Base-by-base conservation (phyloP, 2,797 vertebrate species). In the Cuculus canorus region DNA sequence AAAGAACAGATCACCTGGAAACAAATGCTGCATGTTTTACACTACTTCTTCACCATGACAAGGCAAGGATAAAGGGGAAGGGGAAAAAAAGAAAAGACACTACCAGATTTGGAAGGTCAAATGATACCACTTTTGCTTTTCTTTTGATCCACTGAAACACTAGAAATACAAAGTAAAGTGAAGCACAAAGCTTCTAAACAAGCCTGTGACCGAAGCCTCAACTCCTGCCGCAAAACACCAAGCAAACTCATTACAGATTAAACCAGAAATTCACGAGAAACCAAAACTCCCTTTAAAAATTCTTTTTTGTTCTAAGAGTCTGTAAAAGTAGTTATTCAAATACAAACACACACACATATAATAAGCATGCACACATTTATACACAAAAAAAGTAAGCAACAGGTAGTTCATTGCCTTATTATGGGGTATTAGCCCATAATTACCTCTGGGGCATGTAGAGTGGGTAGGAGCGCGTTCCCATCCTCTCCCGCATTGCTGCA, bases 1-100 rank as follows among this genome's bases (percentile, higher is more conserved):
- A 88, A 84, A 92, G 70, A 92, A 76, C 90, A 93, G 91, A 92
- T 80, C 83, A 73, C 90, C 90, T 88, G 68, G 86, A 90, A 96
- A 91, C 24, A 50, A 93, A 86, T 11, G 27, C 32, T n/a, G 37
- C 88, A 66, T 50, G n/a, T 66, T 88, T 86, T 57, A 89, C 10
- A 41, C 16, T 48, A 12, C 68, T 91, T 76, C 75, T 90, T 64
- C 30, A 35, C 21, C 9, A 7, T 17, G 33, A 53, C 86, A 54
- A 87, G 72, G 56, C 24, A 47, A 65, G 35, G 37, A 43, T 37
- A 61, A 85, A 86, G 54, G 56, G 11, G 9, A 43, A 57, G 17
- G 18, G 10, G 17, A 25, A n/a, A 14, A 13, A 18, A 39, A 14
- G 35, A 57, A n/a, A 30, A 63, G 17, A 43, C 27, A 64, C 56